phyloP scores from a whole-genome alignment of 1,140 invertebrate species.

The Ceratina calcarata region DNA sequence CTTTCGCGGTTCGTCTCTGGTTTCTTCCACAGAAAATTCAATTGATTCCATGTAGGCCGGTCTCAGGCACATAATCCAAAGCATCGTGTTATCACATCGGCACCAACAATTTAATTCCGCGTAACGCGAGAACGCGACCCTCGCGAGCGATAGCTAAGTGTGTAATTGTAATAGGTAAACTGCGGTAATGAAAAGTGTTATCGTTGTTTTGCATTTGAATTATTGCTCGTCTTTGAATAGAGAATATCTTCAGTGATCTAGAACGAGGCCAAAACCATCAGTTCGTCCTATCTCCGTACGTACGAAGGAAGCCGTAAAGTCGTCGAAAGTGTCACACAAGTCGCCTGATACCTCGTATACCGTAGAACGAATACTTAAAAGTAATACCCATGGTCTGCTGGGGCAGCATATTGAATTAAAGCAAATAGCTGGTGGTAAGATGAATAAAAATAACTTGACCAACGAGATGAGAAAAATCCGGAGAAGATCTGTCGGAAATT shows the following conservation, averaged over 20 bases:
- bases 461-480: neutral
- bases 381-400: neutral
- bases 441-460: neutral
- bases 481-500: too few relatives aligned
- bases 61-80: too few relatives aligned
- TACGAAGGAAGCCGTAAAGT: constrained; percentile 45
- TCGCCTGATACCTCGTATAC: neutral
- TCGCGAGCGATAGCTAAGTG: constrained; percentile 9
- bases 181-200: neutral
- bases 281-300: neutral
- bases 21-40: neutral
- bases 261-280: constrained; percentile 46
- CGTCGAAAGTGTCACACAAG: constrained; percentile 9
- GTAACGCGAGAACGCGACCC: constrained; percentile 32
- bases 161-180: too few relatives aligned
- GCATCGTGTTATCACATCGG: neutral
- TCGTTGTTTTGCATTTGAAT: neutral
- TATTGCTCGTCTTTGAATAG: too few relatives aligned
- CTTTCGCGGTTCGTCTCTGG: too few relatives aligned
- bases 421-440: neutral
- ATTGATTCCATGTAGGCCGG: neutral
- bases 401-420: neutral
- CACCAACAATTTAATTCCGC: constrained; percentile 14
- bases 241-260: neutral
- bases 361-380: constrained; percentile 28